phyloP scores from a whole-genome alignment of 2,113 vertebrate species.

The Chaetura pelagica region DNA sequence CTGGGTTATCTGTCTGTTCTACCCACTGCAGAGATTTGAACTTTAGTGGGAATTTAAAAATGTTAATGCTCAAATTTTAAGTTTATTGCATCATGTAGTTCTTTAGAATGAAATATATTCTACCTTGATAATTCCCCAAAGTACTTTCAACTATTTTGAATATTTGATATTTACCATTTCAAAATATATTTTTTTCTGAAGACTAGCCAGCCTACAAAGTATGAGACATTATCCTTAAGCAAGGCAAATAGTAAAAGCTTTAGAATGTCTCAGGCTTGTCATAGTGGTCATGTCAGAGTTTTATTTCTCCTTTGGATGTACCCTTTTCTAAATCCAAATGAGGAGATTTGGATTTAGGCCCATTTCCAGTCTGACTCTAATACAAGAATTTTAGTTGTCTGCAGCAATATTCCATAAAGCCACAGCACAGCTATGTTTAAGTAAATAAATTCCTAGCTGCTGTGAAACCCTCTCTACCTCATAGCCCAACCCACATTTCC shows the following conservation, averaged over 20 bases:
- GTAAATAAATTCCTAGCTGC: background rate
- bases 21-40: background rate
- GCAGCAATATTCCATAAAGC: background rate
- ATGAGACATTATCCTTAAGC: background rate
- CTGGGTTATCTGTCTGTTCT: background rate
- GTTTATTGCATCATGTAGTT: background rate
- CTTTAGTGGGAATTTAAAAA: background rate
- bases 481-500: background rate
- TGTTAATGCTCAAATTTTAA: background rate
- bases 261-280: background rate
- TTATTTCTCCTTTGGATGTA: background rate
- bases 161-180: background rate
- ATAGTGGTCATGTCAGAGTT: background rate
- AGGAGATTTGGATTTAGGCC: background rate
- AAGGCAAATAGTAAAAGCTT: background rate
- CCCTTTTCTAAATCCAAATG: conserved; percentile 1
- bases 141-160: background rate
- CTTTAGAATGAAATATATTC: background rate
- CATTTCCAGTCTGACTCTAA: background rate
- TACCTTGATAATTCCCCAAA: background rate
- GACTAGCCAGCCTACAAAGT: background rate
- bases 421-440: background rate
- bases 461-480: background rate
- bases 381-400: background rate
- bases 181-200: background rate